Percentiles rank a stretch among this genome's conserved stretches.
Evolutionary conservation across 2,797 vertebrate species (phyloP).

Genomic region (Arrhamphus sclerolepis): DNA sequence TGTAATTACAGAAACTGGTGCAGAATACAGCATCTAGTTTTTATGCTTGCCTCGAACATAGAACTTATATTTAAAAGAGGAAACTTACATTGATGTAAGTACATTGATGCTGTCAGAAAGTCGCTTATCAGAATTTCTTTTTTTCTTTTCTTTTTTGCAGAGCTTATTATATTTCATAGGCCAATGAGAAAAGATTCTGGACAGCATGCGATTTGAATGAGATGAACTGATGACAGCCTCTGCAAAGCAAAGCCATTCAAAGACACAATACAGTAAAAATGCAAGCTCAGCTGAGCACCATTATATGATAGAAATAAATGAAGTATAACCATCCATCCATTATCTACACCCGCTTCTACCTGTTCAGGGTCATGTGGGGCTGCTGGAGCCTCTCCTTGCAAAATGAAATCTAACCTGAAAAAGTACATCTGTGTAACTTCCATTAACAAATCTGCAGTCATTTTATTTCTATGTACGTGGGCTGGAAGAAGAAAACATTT

Average conservation of each 20-base stretch:
- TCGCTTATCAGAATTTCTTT: constrained; percentile 50
- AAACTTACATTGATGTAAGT: constrained; percentile 58
- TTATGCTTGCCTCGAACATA: constrained; percentile 52
- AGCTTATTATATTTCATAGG: constrained; percentile 44
- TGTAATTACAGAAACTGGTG: constrained; percentile 59
- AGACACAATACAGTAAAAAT: constrained; percentile 37
- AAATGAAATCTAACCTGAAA: no score
- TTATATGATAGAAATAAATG: constrained; percentile 35
- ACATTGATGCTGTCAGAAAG: constrained; percentile 64
- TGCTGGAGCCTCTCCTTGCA: no score
- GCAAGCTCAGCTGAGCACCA: constrained; percentile 5
- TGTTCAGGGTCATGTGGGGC: no score
- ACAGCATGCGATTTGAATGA: constrained; percentile 59
- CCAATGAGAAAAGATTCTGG: constrained; percentile 48
- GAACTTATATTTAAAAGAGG: constrained; percentile 47
- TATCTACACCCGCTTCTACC: no score
- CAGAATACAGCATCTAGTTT: constrained; percentile 58
- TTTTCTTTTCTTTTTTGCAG: constrained; percentile 19
- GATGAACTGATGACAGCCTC: constrained; percentile 45
- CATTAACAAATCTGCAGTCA: background rate
- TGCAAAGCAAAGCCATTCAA: constrained; percentile 30
- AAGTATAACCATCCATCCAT: constrained; percentile 16
- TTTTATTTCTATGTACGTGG: background rate
- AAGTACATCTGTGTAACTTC: constrained; percentile 17
- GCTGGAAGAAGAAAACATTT: background rate